phyloP scores from a whole-genome alignment of 1,140 invertebrate genomes.

The Diachasma alloeum region DNA sequence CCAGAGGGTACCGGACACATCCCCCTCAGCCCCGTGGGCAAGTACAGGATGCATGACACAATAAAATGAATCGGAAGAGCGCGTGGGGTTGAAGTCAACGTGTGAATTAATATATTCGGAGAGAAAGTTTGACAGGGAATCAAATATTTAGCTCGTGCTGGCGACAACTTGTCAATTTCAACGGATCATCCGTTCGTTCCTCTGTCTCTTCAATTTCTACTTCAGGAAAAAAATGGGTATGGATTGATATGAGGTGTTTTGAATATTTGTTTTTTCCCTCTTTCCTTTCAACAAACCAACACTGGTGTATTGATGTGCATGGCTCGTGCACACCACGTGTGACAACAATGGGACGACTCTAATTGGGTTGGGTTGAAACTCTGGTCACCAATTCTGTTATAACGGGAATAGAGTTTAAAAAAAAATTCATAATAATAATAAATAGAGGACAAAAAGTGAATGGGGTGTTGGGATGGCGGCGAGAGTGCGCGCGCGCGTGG shows the following conservation, averaged over 20 bases:
- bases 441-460: constrained; percentile 39
- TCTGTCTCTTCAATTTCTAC: neutral
- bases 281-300: neutral
- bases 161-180: constrained; percentile 29
- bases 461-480: constrained; percentile 20
- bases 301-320: constrained; percentile 18
- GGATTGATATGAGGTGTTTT: neutral
- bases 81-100: neutral
- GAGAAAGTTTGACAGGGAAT: constrained; percentile 56
- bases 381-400: neutral
- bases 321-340: constrained; percentile 59
- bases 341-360: constrained; percentile 57
- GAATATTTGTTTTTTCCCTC: neutral
- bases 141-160: constrained; percentile 57
- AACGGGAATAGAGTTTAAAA: neutral
- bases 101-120: constrained; percentile 61
- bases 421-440: constrained; percentile 25
- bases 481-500: neutral
- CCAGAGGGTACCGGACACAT: constrained; percentile 28
- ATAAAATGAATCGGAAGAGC: constrained; percentile 39
- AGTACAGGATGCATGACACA: constrained; percentile 20
- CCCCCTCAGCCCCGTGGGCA: neutral
- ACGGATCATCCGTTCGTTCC: constrained; percentile 15
- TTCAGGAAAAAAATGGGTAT: neutral
- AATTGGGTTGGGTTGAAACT: constrained; percentile 51